These are phyloP conservation scores for Pygocentrus nattereri DNA, from an alignment of 2,797 vertebrate species.

Conservation along the genomic window DNA sequence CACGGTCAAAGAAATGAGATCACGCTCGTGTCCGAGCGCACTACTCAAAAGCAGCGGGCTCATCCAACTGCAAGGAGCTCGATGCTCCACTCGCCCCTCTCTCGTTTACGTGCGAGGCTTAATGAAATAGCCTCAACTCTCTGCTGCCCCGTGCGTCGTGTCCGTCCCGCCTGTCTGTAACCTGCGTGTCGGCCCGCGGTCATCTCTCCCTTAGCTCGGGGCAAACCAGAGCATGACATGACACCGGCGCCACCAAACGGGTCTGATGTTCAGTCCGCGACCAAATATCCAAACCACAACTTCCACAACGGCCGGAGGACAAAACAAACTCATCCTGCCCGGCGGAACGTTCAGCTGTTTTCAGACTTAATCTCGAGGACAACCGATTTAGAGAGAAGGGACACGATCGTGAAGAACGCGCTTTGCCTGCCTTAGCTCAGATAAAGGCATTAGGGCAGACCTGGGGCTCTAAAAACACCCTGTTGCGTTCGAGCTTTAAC, in stretches of 20 bases:
- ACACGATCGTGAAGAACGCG: background rate
- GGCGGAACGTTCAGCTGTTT: slow-evolving; percentile 8
- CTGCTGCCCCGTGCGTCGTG: background rate
- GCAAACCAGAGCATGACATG: background rate
- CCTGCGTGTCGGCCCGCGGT: slow-evolving; percentile 22
- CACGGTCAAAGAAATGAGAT: too few relatives aligned
- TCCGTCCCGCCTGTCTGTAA: background rate
- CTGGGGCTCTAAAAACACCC: slow-evolving; percentile 46
- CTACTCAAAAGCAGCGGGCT: too few relatives aligned
- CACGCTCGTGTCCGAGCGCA: too few relatives aligned
- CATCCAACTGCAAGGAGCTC: too few relatives aligned
- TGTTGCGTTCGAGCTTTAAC: slow-evolving; percentile 60
- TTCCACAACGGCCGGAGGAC: slow-evolving; percentile 5
- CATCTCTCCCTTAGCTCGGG: slow-evolving; percentile 41
- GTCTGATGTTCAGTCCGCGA: slow-evolving; percentile 34
- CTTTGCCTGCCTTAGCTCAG: background rate
- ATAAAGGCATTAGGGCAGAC: background rate
- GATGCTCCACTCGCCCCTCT: too few relatives aligned
- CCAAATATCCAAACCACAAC: slow-evolving; percentile 15
- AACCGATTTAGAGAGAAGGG: background rate
- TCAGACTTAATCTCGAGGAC: background rate
- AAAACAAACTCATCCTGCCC: background rate
- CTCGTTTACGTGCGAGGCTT: too few relatives aligned
- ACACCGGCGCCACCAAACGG: slow-evolving; percentile 33
- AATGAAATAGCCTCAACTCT: too few relatives aligned